These are phyloP conservation scores for Indicator maculatus DNA, from an alignment of 2,113 vertebrate species.

Conservation along the genomic window DNA sequence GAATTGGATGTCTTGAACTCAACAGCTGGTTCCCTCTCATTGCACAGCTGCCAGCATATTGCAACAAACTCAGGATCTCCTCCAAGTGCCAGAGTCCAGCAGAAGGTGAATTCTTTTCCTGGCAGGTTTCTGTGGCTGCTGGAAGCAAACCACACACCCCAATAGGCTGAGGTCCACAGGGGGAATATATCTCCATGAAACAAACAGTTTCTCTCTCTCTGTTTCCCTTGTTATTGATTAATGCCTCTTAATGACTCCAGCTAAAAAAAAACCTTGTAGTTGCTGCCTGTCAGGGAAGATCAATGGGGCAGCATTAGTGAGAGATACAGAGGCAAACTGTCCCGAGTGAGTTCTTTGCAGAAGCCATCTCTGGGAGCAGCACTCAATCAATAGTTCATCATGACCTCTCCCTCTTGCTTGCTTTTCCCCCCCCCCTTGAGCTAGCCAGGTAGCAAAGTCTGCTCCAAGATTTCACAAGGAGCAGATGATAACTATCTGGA, in stretches of 20 bases:
- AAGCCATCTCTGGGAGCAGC: slow-evolving; percentile 7
- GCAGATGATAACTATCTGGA: slow-evolving; percentile 22
- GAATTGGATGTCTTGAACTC: background rate
- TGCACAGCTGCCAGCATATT: background rate
- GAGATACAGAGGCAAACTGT: slow-evolving; percentile 6
- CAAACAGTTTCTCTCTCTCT: background rate
- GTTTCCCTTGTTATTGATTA: slow-evolving; percentile 25
- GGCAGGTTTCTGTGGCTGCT: background rate
- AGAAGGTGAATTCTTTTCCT: background rate
- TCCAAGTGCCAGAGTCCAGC: slow-evolving; percentile 24
- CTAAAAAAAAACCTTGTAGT: slow-evolving; percentile 10
- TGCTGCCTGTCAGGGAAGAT: background rate
- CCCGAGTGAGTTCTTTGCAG: background rate
- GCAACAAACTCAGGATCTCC: background rate
- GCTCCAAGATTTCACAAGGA: slow-evolving; percentile 16
- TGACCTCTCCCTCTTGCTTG: slow-evolving; percentile 54
- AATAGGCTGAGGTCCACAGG: background rate
- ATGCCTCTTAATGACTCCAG: slow-evolving; percentile 41
- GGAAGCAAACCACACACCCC: background rate
- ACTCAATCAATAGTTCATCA: slow-evolving; percentile 48
- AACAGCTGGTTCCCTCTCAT: background rate
- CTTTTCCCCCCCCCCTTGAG: slow-evolving; percentile 19
- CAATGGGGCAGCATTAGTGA: slow-evolving; percentile 38
- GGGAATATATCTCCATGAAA: background rate
- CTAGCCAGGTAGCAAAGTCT: slow-evolving; percentile 18